Evolutionary conservation across 1,140 invertebrate genomes (phyloP).

Genomic region (Antheraea mylitta): DNA sequence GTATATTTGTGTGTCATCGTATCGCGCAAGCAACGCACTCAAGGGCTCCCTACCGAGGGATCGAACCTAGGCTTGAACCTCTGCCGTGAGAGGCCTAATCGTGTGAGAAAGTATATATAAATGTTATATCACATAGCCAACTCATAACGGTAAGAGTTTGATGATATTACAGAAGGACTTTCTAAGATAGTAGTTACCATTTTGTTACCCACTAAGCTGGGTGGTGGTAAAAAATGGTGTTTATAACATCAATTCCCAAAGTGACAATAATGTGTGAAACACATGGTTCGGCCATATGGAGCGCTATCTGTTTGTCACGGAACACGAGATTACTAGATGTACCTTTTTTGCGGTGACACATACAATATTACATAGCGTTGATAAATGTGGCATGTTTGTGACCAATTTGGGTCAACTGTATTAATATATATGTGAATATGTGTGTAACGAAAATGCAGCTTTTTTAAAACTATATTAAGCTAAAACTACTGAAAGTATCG

Average conservation of each 20-base stretch:
- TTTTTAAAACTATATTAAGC: no score
- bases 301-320: conserved; percentile 23
- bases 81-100: no score
- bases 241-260: neutral
- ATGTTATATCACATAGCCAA: no score
- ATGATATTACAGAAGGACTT: neutral
- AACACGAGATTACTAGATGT: conserved; percentile 9
- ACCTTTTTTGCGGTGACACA: neutral
- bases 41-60: no score
- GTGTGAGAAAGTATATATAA: no score
- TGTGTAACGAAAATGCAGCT: no score
- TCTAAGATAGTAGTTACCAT: neutral
- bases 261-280: conserved; percentile 29
- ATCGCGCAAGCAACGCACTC: no score
- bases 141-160: no score
- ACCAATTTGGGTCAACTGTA: neutral
- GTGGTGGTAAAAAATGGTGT: neutral
- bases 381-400: neutral
- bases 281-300: conserved; percentile 42
- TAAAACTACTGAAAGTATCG: no score
- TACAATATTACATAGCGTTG: neutral
- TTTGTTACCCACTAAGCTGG: neutral
- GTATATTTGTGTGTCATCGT: no score
- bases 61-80: no score
- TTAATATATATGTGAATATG: neutral